Conservation (phyloP, 2,888 invertebrate genomes). For the Standfussiana lucernea region DNA sequence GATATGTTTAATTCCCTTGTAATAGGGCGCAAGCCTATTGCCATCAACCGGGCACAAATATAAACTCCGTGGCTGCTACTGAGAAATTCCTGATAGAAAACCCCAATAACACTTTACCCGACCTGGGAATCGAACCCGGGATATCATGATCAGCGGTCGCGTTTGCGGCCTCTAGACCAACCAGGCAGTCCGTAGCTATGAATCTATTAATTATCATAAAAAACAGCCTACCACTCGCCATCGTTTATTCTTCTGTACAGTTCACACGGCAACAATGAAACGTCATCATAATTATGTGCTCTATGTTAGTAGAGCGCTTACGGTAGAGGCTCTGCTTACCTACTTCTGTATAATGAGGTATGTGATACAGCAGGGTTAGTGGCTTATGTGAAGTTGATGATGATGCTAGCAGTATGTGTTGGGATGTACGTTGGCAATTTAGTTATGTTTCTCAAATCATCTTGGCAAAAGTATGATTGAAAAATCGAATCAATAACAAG, state of each 20-base stretch:
- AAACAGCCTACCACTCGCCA: neutral
- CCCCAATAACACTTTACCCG: too few relatives aligned
- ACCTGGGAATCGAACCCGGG: too few relatives aligned
- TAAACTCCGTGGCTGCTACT: too few relatives aligned
- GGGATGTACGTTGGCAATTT: neutral
- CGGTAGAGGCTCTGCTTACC: constrained; percentile 47
- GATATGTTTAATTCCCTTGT: too few relatives aligned
- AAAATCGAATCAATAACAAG: neutral
- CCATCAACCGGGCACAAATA: too few relatives aligned
- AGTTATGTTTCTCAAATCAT: neutral
- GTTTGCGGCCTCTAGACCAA: too few relatives aligned
- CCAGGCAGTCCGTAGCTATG: too few relatives aligned
- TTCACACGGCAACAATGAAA: constrained; percentile 65
- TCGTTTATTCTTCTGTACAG: constrained; percentile 26
- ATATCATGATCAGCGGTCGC: too few relatives aligned
- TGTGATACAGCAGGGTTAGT: constrained; percentile 40
- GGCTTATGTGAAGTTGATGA: constrained; percentile 5
- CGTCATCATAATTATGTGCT: constrained; percentile 44
- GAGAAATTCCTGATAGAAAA: too few relatives aligned
- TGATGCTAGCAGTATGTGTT: neutral
- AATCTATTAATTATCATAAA: neutral
- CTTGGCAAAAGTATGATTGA: neutral
- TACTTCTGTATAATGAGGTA: constrained; percentile 52
- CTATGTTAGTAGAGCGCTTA: constrained; percentile 61
- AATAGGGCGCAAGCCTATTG: too few relatives aligned